phyloP scores from a whole-genome alignment of 2,888 invertebrate species.

The Drosophila seclusa region DNA sequence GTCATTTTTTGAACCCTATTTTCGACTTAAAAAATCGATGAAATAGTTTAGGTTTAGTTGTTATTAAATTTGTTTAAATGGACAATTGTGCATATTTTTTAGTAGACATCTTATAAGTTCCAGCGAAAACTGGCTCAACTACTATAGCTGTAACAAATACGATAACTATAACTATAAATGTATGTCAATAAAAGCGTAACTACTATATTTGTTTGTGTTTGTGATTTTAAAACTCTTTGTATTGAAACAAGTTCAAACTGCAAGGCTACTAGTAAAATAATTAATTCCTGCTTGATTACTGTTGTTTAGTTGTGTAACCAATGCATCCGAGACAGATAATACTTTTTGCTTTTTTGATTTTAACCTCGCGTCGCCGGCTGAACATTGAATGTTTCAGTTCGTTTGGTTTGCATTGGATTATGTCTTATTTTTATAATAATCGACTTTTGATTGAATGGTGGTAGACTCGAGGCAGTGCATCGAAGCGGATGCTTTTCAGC shows the following conservation, averaged over 20 bases:
- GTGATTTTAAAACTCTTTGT: slow-evolving; percentile 13
- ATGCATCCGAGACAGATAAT: slow-evolving; percentile 7
- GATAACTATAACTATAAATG: neutral
- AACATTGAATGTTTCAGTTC: slow-evolving; percentile 13
- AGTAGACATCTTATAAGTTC: slow-evolving; percentile 14
- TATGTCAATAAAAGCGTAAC: slow-evolving; percentile 27
- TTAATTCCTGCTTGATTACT: neutral
- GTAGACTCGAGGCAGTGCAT: neutral
- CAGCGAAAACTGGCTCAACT: slow-evolving; percentile 18
- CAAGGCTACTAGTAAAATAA: neutral
- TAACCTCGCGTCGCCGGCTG: neutral
- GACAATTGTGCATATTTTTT: slow-evolving; percentile 42
- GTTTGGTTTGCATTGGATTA: neutral
- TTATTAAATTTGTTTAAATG: slow-evolving; percentile 37
- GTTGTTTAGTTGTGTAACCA: slow-evolving; percentile 1
- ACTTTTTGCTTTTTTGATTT: slow-evolving; percentile 1
- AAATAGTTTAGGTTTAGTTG: slow-evolving; percentile 25
- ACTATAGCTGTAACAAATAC: neutral
- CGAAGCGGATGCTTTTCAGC: neutral
- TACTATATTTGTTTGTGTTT: neutral
- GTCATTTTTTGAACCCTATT: slow-evolving; percentile 17
- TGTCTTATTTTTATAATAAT: slow-evolving; percentile 12
- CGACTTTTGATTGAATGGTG: neutral
- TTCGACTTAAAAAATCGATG: slow-evolving; percentile 26
- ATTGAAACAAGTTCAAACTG: slow-evolving; percentile 9